These are phyloP conservation scores for Pogonomyrmex californicus DNA, from an alignment of 1,140 invertebrate genomes.

Conservation along the genomic window DNA sequence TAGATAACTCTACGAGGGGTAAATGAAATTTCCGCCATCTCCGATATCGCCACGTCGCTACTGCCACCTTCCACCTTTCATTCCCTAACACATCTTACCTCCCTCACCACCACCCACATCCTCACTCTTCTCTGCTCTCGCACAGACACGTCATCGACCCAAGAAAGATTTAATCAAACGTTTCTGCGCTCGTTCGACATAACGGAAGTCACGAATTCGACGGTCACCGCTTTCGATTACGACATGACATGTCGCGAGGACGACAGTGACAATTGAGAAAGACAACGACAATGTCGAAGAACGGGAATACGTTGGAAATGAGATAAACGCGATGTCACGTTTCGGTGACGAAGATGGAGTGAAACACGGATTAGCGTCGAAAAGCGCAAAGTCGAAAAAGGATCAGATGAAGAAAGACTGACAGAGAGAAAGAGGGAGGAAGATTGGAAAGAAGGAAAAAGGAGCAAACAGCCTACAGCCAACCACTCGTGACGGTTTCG, in stretches of 20 bases:
- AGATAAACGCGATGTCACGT: slow-evolving; percentile 26
- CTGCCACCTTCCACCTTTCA: slow-evolving; percentile 74
- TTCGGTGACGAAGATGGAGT: slow-evolving; percentile 14
- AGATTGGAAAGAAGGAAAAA: slow-evolving; percentile 73
- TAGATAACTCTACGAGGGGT: slow-evolving; percentile 87
- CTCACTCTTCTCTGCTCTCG: slow-evolving; percentile 37
- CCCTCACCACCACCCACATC: slow-evolving; percentile 10
- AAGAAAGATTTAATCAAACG: slow-evolving; percentile 84
- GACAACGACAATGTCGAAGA: background rate
- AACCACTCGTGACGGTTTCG: slow-evolving; percentile 81
- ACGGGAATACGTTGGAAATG: slow-evolving; percentile 27
- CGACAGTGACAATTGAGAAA: background rate
- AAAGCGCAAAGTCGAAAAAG: slow-evolving; percentile 49
- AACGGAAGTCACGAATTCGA: slow-evolving; percentile 81
- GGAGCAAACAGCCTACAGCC: slow-evolving; percentile 68
- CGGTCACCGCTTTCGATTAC: slow-evolving; percentile 53
- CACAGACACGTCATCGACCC: slow-evolving; percentile 49
- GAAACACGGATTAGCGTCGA: background rate
- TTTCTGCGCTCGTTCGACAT: slow-evolving; percentile 82
- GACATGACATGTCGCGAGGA: background rate
- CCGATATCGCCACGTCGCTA: slow-evolving; percentile 84
- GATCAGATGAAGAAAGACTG: slow-evolving; percentile 19
- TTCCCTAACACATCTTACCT: slow-evolving; percentile 74
- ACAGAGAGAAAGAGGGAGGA: slow-evolving; percentile 16
- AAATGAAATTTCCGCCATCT: slow-evolving; percentile 88